phyloP scores from a whole-genome alignment of 2,888 invertebrate species.

The Calephelis perditalis region DNA sequence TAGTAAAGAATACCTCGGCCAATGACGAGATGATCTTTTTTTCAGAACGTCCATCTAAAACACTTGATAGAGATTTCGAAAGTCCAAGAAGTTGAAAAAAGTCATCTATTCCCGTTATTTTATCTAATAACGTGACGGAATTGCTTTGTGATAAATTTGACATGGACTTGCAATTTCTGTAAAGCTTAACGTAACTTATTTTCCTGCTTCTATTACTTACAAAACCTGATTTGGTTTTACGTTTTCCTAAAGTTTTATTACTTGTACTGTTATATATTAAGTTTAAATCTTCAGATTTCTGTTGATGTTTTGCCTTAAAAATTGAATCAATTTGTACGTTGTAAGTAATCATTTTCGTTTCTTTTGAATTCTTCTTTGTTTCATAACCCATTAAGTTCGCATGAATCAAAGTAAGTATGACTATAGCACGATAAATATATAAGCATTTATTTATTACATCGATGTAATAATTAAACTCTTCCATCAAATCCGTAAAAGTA shows the following conservation, averaged over 20 bases:
- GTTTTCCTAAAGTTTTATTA: slow-evolving; percentile 11
- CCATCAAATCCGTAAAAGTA: slow-evolving; percentile 11
- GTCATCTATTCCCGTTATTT: slow-evolving; percentile 55
- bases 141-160: slow-evolving; percentile 38
- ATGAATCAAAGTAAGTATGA: neutral
- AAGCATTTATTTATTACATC: neutral
- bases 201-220: slow-evolving; percentile 21
- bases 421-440: neutral
- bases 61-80: slow-evolving; percentile 41
- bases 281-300: neutral
- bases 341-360: neutral
- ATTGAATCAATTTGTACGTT: neutral
- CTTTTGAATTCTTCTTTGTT: neutral
- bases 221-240: slow-evolving; percentile 18
- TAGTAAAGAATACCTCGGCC: slow-evolving; percentile 41
- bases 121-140: slow-evolving; percentile 39
- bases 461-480: neutral
- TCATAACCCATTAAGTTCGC: neutral
- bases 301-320: neutral
- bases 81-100: slow-evolving; percentile 56
- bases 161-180: slow-evolving; percentile 55
- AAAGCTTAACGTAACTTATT: slow-evolving; percentile 42
- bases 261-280: neutral
- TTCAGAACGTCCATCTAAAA: slow-evolving; percentile 44
- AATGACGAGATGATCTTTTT: slow-evolving; percentile 49